These are phyloP conservation scores for Zele albiditarsus DNA, from an alignment of 2,888 invertebrate genomes.

Conservation along the genomic window DNA sequence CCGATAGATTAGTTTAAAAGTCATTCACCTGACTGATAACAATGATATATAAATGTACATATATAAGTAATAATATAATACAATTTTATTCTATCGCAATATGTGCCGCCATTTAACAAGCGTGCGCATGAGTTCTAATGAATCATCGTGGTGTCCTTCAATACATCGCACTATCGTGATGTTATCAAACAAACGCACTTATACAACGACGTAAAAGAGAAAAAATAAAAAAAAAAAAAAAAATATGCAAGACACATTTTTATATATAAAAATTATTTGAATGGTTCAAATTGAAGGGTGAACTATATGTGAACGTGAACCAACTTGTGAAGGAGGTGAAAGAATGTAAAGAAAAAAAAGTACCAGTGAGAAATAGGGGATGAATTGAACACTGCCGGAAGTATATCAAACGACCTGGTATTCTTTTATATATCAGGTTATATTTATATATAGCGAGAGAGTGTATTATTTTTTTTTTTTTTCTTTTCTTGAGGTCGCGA, in stretches of 20 bases:
- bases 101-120: not conserved
- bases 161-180: not conserved
- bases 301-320: conserved; percentile 24
- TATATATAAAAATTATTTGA: conserved; percentile 11
- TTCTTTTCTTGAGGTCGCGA: conserved; percentile 20
- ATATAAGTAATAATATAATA: not conserved
- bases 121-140: not conserved
- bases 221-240: conserved; percentile 3
- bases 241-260: not conserved
- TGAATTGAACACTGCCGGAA: conserved; percentile 16
- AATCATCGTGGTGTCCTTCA: not conserved
- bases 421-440: conserved; percentile 9
- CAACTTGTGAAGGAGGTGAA: not conserved
- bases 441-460: not conserved
- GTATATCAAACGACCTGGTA: conserved; percentile 22
- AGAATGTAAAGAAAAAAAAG: not conserved
- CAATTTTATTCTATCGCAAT: not conserved
- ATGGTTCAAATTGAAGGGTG: not conserved
- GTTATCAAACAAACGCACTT: conserved; percentile 4
- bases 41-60: conserved; percentile 5
- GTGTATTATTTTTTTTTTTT: conserved; percentile 1
- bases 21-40: conserved; percentile 36
- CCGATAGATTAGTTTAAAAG: conserved; percentile 27
- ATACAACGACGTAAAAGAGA: not conserved
- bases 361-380: not conserved